Evolutionary conservation across 2,888 invertebrate species (phyloP), one percentile per base, ranked within the genome.

Genomic region (Sinhomidia bicolor): DNA sequence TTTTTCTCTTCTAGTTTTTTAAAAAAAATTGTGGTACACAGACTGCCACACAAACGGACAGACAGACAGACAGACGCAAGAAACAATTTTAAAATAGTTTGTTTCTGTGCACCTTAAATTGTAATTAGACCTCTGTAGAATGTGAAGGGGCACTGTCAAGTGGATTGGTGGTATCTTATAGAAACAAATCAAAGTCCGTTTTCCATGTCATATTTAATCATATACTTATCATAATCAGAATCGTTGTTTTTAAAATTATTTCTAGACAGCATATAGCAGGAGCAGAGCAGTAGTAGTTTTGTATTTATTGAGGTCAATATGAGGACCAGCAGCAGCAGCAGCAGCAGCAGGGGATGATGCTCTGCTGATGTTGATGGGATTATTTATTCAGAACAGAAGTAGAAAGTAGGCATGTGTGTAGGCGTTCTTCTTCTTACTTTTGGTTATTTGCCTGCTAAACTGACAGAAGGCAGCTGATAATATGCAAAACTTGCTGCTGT

Each of bases 161-260:
- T 60, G 26, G 26, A 60, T 60, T 20, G 23, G 23, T 60, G 26
- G 26, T 26, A 60, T 26, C 26, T n/a, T n/a, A n/a, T n/a, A 32
- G n/a, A 62, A n/a, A 36, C 7, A 65, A 65, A 32, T 65, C 32
- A 29, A 65, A 65, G n/a, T 65, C 32, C 20, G n/a, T 36, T 32
- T 51, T 51, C 51, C 12, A 26, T 26, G 60, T 60, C 60, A 60
- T 60, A 29, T n/a, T 0, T 32, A 47, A 14, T 12, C 4, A 29
- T 32, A 65, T 65, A 65, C 26, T 65, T 36, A 65, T 65, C 65
- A 65, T 65, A 20, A 68, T 41, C 20, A 9, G 20, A 36, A 68
- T 68, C 68, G 41, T 36, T 68, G 68, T 36, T 68, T 68, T 41
- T 32, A 68, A 41, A 41, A 41, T 9, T 32, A 68, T n/a, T 68